Evolutionary conservation across 2,113 vertebrate species (phyloP), one percentile per base, ranked within the genome.

Genomic region (Stigmatopora argus): DNA sequence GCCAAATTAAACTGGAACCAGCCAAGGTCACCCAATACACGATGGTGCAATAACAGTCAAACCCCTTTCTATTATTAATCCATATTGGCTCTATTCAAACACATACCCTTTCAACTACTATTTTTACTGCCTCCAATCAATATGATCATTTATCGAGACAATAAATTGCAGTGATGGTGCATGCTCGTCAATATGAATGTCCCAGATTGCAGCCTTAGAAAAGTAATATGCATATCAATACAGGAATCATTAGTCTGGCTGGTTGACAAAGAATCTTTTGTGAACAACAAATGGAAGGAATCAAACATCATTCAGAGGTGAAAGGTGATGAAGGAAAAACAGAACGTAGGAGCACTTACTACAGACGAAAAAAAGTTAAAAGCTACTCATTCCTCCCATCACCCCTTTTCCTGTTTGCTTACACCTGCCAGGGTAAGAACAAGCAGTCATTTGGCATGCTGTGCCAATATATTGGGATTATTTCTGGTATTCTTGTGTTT

Each of bases 331-430:
- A 66, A 44, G 44, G 74, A 64, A 77, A 49, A 66, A 70, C 62
- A 70, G 69, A 79, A 71, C 51, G 66, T 67, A 49, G 77, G 61
- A 70, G 45, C 57, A 81, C 66, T 83, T 71, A 62, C 49, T 52
- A 62, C 12, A 41, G 56, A 72, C 66, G 45, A 81, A 92, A 91
- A 93, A 90, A 90, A 86, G 75, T 70, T 65, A 78, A 74, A 77
- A 74, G 75, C 78, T 78, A 72, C 84, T 70, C 83, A 49, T 23
- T 41, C 5, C 55, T 53, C n/a, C 14, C 45, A 56, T 62, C 51
- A 12, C 51, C 74, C 52, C 77, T 58, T 72, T 85, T 56, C 45
- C 44, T 34, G 12, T 60, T 60, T 60, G 58, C 35, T 45, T 61
- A 19, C 58, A 61, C 58, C 58, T 44, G 58, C 38, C 38, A 45